Base-by-base conservation (phyloP, 2,797 vertebrate genomes). In the Coluber constrictor region DNA sequence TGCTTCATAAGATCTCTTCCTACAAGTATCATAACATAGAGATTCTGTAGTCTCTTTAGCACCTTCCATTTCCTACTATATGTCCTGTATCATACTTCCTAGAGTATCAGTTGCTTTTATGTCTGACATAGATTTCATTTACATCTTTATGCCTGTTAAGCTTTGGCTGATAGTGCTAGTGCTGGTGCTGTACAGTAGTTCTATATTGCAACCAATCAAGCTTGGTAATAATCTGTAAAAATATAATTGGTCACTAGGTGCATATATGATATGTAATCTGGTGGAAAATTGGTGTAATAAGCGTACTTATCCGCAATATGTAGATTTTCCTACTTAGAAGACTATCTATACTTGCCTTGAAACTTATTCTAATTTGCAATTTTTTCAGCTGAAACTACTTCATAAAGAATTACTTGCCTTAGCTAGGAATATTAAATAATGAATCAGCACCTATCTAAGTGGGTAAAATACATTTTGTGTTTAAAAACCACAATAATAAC, bases 91-190 rank as follows among this genome's bases (percentile, higher is more conserved):
- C 91, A 11, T 90, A 89, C 90, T 94, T 13, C 93, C 89, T 94
- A 90, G 90, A 88, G 86, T 90, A 92, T 94, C 20, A 59, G 37
- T 93, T 94, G 90, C 87, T 95, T 89, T 15, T 0, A 89, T 90
- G 93, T 74, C 92, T 3, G 0, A 91, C 94, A 88, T 27, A 93
- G 87, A 94, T 91, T 92, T 94, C 95, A 94, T 94, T 95, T 95
- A 93, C 89, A 93, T 91, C 51, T 54, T 79, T 9, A 43, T 60
- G 37, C 15, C 16, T 57, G 25, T 95, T 95, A 94, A 92, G 83
- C 3, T 4, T 94, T 94, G 90, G 90, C 96, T 96, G 91, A 91
- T 92, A 93, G 88, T 89, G 90, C 32, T 92, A 93, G 88, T 89
- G 90, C 32, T 55, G 59, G 37, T 54, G 92, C 70, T 93, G 87